Evolutionary conservation across 2,797 vertebrate genomes (phyloP), one percentile per base, ranked within the genome.

Genomic region (Sardinella longiceps): DNA sequence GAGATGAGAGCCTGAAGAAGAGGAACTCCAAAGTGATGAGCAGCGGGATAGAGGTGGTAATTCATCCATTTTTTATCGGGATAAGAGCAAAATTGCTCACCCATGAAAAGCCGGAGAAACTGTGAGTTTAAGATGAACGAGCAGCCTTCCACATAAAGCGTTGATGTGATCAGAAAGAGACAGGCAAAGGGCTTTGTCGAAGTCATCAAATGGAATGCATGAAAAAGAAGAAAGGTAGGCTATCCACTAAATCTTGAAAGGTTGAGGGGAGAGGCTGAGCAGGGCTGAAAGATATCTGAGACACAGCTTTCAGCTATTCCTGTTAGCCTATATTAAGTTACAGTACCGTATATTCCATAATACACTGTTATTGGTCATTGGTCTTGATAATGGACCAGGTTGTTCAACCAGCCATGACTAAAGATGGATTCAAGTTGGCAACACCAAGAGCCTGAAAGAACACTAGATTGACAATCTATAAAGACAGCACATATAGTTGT

Each of bases 51-150:
- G 1, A 28, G 33, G 63, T 33, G 25, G 63, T 30, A 30, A 66
- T 74, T 74, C 66, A 74, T 74, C 66, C 66, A 74, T 74, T 74
- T 74, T 74, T 74, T 23, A 74, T 74, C 0, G 33, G 1, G 33
- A 74, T 14, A 33, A 74, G 30, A 74, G 66, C 66, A 74, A 33
- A 74, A 30, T 33, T 15, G 10, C 15, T 33, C 66, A 2, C 33
- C 66, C 66, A 74, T 74, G 66, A 37, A 74, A 74, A 39, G 15
- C 33, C 15, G 33, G 33, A 18, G 18, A 74, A 74, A 39, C 28
- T 33, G 37, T 15, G 66, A 74, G 66, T 39, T 39, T 18, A 74
- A 18, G 30, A 30, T 11, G 28, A 60, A 28, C 10, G 9, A 60
- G 33, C 28, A 5, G 3, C 66, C 33, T 15, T 37, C 30, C 39